Base-by-base conservation (phyloP, 1,140 invertebrate genomes). In the Drosophila parvula region DNA sequence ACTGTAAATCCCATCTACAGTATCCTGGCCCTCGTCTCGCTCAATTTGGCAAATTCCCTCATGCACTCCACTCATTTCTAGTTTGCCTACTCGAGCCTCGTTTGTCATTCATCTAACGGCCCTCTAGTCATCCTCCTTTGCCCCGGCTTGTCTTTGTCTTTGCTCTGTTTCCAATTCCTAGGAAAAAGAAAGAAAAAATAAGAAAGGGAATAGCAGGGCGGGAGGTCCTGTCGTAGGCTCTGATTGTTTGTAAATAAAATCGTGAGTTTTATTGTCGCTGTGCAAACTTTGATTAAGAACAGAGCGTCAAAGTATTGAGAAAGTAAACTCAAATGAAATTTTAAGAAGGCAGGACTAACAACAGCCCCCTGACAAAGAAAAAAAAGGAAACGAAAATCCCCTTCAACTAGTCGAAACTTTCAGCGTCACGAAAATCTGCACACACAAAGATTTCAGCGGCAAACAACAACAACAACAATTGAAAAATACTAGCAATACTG, bases 211-310 rank as follows among this genome's bases (percentile, higher is more conserved):
- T 22, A 27, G 22, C 22, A 28, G 30, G 44, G 63, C 14, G 22
- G 32, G 11, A 36, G 48, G 28, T 30, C 16, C 16, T 48, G 45
- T 69, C 41, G 53, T 40, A 55, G 57, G 73, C 61, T 59, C 75
- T 78, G 75, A 78, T 78, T 78, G 75, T 78, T 77, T 77, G 75
- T 78, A 77, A 78, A 78, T 78, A 78, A 78, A 77, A 57, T 77
- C 56, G 62, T 57, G 55, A 77, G 55, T 78, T 78, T 78, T 77
- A 62, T 78, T 77, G 50, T 68, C 75, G 50, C 74, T 78, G 57
- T 38, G 75, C 74, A 70, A 78, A 78, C 74, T 76, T 76, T 76
- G 74, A 76, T 76, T 76, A 76, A 76, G 74, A 53, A 38, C 75
- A 57, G 64, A 61, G 64, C 51, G 57, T 53, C 57, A 77, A 56